Conservation (phyloP, 2,888 invertebrate genomes). For the Tetramorium bicarinatum region DNA sequence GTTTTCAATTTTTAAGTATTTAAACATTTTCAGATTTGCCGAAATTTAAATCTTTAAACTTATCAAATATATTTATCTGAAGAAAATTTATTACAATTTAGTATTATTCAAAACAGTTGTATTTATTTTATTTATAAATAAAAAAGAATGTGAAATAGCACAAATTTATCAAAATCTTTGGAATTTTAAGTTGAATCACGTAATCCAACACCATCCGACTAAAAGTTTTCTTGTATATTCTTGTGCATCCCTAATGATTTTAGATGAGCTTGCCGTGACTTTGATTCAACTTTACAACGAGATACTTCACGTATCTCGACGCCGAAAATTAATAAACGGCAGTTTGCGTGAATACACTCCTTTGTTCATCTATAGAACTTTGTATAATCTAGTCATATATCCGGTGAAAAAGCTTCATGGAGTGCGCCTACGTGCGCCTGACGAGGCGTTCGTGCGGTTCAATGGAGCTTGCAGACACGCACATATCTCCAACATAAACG, state of each 20-base stretch:
- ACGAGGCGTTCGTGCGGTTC: slow-evolving; percentile 50
- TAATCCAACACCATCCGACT: background rate
- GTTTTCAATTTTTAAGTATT: background rate
- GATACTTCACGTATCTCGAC: background rate
- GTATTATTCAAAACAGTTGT: slow-evolving; percentile 33
- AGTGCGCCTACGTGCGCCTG: slow-evolving; percentile 41
- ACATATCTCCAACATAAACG: slow-evolving; percentile 32
- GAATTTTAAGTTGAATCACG: background rate
- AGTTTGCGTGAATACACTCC: slow-evolving; percentile 44
- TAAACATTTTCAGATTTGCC: background rate
- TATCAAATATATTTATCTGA: background rate
- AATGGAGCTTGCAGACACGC: slow-evolving; percentile 53
- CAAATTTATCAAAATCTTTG: background rate
- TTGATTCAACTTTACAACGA: background rate
- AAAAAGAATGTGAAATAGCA: background rate
- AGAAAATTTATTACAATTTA: background rate
- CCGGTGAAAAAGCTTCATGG: slow-evolving; percentile 57
- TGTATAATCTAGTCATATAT: slow-evolving; percentile 51
- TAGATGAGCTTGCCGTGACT: slow-evolving; percentile 1
- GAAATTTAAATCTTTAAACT: background rate
- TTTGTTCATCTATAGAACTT: slow-evolving; percentile 47
- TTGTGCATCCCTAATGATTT: slow-evolving; percentile 26
- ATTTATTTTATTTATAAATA: slow-evolving; percentile 1
- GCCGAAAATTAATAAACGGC: slow-evolving; percentile 46
- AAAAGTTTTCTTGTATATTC: background rate